A percentile compares a stretch with the other conserved stretches of the same genome.
Conservation (phyloP, 2,797 vertebrate species). For the Oophaga sylvatica region DNA sequence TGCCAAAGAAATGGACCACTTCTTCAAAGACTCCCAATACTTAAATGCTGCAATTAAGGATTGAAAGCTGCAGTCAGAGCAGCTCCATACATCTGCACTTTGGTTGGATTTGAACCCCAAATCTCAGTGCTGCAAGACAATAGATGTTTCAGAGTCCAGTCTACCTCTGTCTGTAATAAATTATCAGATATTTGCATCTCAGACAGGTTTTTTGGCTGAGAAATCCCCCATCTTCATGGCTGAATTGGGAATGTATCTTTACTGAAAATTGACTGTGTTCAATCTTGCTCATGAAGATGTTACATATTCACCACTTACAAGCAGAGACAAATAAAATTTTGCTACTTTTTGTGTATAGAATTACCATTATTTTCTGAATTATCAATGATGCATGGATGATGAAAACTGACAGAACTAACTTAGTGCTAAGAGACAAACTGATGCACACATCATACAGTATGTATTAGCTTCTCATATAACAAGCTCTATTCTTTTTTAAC, state of each 20-base stretch:
- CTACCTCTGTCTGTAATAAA: no score
- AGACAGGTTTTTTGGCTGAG: no score
- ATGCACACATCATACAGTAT: not conserved
- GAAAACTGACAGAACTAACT: not conserved
- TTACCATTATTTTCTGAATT: not conserved
- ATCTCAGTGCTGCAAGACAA: no score
- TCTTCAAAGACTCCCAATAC: no score
- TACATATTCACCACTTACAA: not conserved
- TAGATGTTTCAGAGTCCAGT: no score
- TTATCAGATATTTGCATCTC: no score
- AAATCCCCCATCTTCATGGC: no score
- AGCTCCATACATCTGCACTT: no score
- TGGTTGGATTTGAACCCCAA: no score
- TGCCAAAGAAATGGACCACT: no score
- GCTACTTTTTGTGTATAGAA: not conserved
- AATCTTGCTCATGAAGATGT: not conserved
- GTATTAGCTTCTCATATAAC: not conserved
- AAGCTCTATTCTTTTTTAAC: not conserved
- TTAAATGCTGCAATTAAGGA: no score
- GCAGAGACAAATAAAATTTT: not conserved
- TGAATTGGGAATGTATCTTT: not conserved
- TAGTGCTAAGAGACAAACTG: not conserved
- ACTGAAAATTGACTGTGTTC: not conserved
- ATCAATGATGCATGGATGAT: constrained; percentile 5
- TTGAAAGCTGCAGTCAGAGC: no score